Base-by-base conservation (phyloP, 2,888 invertebrate species). In the Parnassius apollo region DNA sequence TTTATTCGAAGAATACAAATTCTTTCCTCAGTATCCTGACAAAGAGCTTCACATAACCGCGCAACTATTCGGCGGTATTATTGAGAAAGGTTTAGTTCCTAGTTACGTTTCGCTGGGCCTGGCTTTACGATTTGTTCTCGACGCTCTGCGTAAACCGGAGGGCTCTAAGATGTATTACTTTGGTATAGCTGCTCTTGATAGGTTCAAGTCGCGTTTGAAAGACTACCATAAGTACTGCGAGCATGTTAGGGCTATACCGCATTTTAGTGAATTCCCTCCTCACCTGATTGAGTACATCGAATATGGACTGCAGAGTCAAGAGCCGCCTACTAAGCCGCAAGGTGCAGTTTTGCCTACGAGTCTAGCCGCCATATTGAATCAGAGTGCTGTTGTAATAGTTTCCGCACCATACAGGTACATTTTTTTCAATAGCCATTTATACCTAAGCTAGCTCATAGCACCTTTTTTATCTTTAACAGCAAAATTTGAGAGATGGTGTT, bases 1-100 rank as follows among this genome's bases (percentile, higher is more conserved):
- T 86, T 93, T 99, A 12, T 99, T 99, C 83, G 99, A 99, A 84
- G 99, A 99, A 83, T 99, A 99, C 87, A 95, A 97, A 72, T 99
- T 99, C 86, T 99, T 99, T 81, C 98, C 98, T 1, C 98, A 99
- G 81, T 99, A 99, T 85, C 99, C 99, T 0, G 99, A 99, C 71
- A 97, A 98, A 82, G 99, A 99, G 85, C 91, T 99, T 25, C 97
- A 98, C 79, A 98, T 98, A 52, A 99, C 99, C 0, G 99, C 99
- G 1, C 98, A 98, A 77, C 92, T 99, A 1, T 99, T 99, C 84
- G 99, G 99, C 50, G 99, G 99, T 7, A 98, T 99, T 66, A 98
- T 99, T 64, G 98, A 99, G 78, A 95, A 97, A 69, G 98, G 98
- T 58, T 93, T 99, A 55, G 98, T 98, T 42, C 96, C 97, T 18